These are phyloP conservation scores for Octomys mimax DNA, from an alignment of 2,797 vertebrate genomes.

Conservation along the genomic window DNA sequence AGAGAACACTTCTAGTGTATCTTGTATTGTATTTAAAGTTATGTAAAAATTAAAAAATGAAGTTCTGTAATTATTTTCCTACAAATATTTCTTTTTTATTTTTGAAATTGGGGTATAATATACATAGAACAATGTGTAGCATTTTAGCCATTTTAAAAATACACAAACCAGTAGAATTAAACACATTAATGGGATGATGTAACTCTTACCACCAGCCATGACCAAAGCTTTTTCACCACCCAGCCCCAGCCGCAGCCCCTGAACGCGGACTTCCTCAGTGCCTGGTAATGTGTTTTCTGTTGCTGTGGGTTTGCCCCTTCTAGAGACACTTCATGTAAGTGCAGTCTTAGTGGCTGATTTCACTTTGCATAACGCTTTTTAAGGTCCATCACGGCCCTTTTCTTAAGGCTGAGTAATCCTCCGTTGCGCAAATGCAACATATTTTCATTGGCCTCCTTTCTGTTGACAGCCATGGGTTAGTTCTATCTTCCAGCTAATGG, in stretches of 20 bases:
- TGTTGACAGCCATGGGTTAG: neutral
- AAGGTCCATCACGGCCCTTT: neutral
- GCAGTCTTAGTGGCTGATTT: neutral
- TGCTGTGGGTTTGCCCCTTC: neutral
- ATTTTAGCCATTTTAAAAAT: neutral
- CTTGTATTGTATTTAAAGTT: neutral
- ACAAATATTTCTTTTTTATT: neutral
- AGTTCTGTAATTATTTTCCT: neutral
- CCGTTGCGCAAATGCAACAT: neutral
- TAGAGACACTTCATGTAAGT: neutral
- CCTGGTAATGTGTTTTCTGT: neutral
- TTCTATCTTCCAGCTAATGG: neutral
- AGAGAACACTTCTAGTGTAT: neutral
- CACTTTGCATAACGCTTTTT: neutral
- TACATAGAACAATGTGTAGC: neutral
- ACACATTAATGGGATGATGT: neutral
- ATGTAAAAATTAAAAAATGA: neutral
- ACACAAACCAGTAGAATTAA: neutral
- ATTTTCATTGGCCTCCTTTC: neutral
- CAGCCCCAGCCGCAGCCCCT: neutral
- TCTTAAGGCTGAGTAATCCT: neutral
- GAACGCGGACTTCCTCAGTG: neutral
- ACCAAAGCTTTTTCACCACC: neutral
- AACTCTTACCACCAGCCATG: neutral
- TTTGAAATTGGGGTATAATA: slow-evolving; percentile 7